These are phyloP conservation scores for Yponomeuta cagnagella DNA, from an alignment of 2,888 invertebrate genomes.

Conservation along the genomic window DNA sequence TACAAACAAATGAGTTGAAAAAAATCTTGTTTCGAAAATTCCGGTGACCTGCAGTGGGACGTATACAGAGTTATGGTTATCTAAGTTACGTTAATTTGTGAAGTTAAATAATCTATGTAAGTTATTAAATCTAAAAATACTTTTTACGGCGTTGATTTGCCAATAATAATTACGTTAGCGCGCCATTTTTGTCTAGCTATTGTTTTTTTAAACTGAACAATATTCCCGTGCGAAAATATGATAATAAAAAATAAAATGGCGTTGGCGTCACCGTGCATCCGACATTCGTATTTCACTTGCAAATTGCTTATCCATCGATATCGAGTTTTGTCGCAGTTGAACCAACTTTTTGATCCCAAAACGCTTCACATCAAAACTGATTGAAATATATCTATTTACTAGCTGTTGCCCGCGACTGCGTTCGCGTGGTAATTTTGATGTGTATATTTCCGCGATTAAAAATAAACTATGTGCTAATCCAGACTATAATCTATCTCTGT, in stretches of 20 bases:
- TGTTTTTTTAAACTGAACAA: slow-evolving; percentile 27
- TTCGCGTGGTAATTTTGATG: no score
- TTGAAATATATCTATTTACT: no score
- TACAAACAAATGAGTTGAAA: no score
- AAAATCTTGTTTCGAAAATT: no score
- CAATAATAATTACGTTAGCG: neutral
- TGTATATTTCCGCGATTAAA: no score
- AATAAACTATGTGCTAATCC: no score
- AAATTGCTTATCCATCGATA: slow-evolving; percentile 68
- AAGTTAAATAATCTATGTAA: no score
- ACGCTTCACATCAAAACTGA: neutral
- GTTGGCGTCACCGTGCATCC: slow-evolving; percentile 40
- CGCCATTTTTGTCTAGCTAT: neutral
- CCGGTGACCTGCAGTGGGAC: no score
- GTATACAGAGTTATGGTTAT: no score
- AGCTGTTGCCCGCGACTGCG: no score
- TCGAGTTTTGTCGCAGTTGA: slow-evolving; percentile 33
- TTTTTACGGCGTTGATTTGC: neutral
- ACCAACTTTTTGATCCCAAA: neutral
- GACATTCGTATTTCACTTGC: slow-evolving; percentile 67
- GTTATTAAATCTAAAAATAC: neutral
- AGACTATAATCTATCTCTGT: no score
- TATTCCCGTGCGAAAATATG: slow-evolving; percentile 50
- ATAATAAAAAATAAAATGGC: slow-evolving; percentile 49
- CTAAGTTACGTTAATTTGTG: no score